Evolutionary conservation across 2,797 vertebrate genomes (phyloP).

Genomic region (Pelodytes ibericus): DNA sequence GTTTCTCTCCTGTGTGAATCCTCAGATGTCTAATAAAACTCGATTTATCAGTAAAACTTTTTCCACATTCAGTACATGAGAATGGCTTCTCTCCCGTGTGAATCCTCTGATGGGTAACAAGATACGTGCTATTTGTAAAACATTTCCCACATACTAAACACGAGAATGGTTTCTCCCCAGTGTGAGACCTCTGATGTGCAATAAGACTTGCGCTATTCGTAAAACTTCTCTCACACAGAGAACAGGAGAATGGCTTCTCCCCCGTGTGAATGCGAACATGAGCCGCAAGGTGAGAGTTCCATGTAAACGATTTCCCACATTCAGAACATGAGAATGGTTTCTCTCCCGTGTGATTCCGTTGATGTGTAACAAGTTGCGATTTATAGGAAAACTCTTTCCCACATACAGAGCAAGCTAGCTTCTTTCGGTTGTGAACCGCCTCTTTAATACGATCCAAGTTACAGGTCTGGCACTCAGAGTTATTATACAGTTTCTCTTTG

Average conservation of each 20-base stretch:
- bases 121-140: slow-evolving; percentile 62
- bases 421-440: slow-evolving; percentile 10
- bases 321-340: slow-evolving; percentile 18
- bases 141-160: slow-evolving; percentile 75
- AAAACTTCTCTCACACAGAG: slow-evolving; percentile 10
- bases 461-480: background rate
- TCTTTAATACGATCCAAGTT: background rate
- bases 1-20: slow-evolving; percentile 58
- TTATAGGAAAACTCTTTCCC: slow-evolving; percentile 6
- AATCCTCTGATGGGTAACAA: slow-evolving; percentile 59
- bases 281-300: background rate
- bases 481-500: background rate
- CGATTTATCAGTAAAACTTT: slow-evolving; percentile 65
- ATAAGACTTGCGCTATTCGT: background rate
- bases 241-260: slow-evolving; percentile 14
- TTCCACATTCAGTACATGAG: slow-evolving; percentile 68
- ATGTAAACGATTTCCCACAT: slow-evolving; percentile 29
- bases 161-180: slow-evolving; percentile 66
- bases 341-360: slow-evolving; percentile 11
- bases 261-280: too few relatives aligned
- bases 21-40: slow-evolving; percentile 64
- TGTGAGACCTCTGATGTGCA: slow-evolving; percentile 59
- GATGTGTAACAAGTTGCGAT: slow-evolving; percentile 23
- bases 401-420: background rate
- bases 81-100: slow-evolving; percentile 69